Evolutionary conservation across 2,888 invertebrate genomes (phyloP).

Genomic region (Marasmarcha lunaedactyla): DNA sequence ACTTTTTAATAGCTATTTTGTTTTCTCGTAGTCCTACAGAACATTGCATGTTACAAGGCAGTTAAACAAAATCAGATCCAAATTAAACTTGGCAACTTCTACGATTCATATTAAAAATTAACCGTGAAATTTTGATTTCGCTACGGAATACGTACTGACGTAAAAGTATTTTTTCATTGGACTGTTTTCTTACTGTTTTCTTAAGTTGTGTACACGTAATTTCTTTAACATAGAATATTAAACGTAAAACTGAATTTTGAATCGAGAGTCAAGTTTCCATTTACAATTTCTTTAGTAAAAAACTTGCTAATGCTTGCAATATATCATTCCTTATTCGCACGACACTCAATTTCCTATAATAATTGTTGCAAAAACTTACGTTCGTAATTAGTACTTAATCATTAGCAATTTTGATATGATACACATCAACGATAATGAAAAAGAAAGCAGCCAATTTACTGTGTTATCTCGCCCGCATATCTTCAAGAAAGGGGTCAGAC

Average conservation of each 20-base stretch:
- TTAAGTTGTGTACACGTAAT: too few relatives aligned
- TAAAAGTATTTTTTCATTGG: too few relatives aligned
- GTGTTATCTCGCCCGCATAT: conserved; percentile 54
- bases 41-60: conserved; percentile 42
- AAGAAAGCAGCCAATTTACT: conserved; percentile 40
- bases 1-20: background rate
- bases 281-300: too few relatives aligned
- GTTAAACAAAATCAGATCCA: conserved; percentile 40
- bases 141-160: conserved; percentile 29
- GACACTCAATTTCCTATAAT: background rate
- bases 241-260: too few relatives aligned
- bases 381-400: conserved; percentile 16
- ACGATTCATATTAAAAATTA: conserved; percentile 61
- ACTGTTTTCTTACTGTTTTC: too few relatives aligned
- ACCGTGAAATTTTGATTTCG: conserved; percentile 62
- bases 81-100: conserved; percentile 62
- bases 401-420: conserved; percentile 27
- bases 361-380: background rate
- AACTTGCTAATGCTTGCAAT: background rate
- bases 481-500: conserved; percentile 40
- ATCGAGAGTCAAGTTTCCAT: too few relatives aligned
- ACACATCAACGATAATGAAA: conserved; percentile 23
- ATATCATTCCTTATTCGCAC: conserved; percentile 1
- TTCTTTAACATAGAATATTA: too few relatives aligned
- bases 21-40: conserved; percentile 11